phyloP scores from a whole-genome alignment of 2,888 invertebrate genomes.

The Pollenia angustigena region DNA sequence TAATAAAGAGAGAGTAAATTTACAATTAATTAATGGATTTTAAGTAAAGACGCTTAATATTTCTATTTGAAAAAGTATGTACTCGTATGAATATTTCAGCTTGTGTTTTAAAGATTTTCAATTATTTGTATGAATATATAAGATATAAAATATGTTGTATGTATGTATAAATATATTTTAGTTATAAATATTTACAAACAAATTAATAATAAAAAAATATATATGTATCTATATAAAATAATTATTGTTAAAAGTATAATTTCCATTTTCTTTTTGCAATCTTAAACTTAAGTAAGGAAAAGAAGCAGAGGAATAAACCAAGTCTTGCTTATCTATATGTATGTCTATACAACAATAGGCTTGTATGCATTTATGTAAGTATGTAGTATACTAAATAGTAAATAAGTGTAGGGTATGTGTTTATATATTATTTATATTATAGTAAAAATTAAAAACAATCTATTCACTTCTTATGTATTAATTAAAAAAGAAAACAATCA shows the following conservation, averaged over 20 bases:
- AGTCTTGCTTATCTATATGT: conserved; percentile 26
- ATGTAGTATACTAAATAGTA: neutral
- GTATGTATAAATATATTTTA: conserved; percentile 21
- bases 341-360: neutral
- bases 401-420: conserved; percentile 19
- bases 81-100: conserved; percentile 20
- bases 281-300: conserved; percentile 43
- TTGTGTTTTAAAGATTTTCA: conserved; percentile 15
- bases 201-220: conserved; percentile 9
- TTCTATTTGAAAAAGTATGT: conserved; percentile 29
- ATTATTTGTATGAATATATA: neutral
- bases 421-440: conserved; percentile 10
- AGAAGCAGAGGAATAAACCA: conserved; percentile 27
- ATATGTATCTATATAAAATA: conserved; percentile 15
- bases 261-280: conserved; percentile 30
- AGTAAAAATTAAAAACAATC: conserved; percentile 49
- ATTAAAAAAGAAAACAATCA: conserved; percentile 32
- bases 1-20: neutral
- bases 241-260: conserved; percentile 37
- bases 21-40: conserved; percentile 56
- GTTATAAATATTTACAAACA: conserved; percentile 66
- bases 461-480: conserved; percentile 48
- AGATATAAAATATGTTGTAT: neutral
- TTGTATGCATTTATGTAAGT: neutral
- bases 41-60: conserved; percentile 37